Evolutionary conservation across 2,113 vertebrate species (phyloP).

Genomic region (Marmota flaviventris): DNA sequence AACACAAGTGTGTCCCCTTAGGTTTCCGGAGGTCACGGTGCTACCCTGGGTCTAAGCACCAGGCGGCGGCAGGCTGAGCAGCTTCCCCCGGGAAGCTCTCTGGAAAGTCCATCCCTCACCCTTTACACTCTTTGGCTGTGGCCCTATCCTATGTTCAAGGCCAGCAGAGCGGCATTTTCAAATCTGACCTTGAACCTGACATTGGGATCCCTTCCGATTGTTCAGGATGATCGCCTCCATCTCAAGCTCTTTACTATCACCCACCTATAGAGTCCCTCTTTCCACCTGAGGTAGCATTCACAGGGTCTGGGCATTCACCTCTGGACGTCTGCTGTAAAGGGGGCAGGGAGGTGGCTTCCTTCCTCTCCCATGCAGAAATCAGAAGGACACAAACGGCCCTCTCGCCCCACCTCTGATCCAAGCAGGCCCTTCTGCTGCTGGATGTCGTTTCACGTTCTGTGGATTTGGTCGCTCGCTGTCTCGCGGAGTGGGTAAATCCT

Average conservation of each 20-base stretch:
- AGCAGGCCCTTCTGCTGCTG: slow-evolving; percentile 72
- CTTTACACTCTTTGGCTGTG: neutral
- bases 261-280: neutral
- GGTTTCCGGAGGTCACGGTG: neutral
- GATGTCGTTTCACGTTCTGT: slow-evolving; percentile 67
- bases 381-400: slow-evolving; percentile 75
- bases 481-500: neutral
- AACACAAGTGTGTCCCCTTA: neutral
- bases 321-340: too few relatives aligned
- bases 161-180: neutral
- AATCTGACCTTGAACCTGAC: neutral
- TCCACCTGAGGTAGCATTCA: neutral
- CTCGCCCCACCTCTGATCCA: slow-evolving; percentile 72
- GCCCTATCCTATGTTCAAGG: neutral
- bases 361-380: slow-evolving; percentile 68
- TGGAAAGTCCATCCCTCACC: neutral
- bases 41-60: neutral
- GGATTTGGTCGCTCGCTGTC: neutral
- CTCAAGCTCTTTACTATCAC: neutral
- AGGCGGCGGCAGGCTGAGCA: neutral
- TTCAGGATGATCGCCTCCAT: neutral
- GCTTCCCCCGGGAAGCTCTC: neutral
- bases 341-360: rapidly evolving
- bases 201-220: neutral
- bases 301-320: neutral